Base-by-base conservation (phyloP, 1,140 invertebrate species). In the Phortica variegata region DNA sequence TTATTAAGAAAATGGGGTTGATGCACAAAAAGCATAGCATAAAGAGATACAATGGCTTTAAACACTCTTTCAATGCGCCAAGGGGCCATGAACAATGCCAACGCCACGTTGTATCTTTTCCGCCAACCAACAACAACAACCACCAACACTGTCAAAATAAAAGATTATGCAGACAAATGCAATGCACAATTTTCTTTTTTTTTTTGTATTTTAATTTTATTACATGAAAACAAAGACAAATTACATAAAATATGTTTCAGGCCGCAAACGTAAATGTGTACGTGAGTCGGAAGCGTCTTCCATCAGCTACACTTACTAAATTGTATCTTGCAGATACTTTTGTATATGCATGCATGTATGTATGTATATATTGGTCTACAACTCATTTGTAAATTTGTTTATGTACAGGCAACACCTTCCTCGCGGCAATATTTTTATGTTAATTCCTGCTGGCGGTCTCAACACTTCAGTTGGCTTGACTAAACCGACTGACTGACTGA, bases 161-260 rank as follows among this genome's bases (percentile, higher is more conserved):
- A 43, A 49, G 47, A 43, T 49, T 49, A 43, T 26, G 31, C 34
- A 19, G 20, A 55, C 23, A 20, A 46, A 36, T 55, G 52, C 54
- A 49, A 60, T 68, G 62, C 60, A 63, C 57, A 58, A 60, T 68
- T 71, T 69, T 58, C 18, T 36, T 31, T 44, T 37, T 46, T 17
- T 17, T 34, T 39, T 46, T 36, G 19, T 18, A 69, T 61, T 65
- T 69, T 60, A 59, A 53, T 69, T 69, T 70, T 66, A 70, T 70
- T 70, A 71, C 66, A 70, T 49, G 66, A 61, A 44, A 61, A 70
- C 63, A 66, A 70, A 70, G 65, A 70, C 65, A 70, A 70, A 70
- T 70, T 70, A 70, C 65, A 66, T 70, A 60, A 70, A 70, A 70
- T 70, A 70, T 69, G 61, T 54, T 26, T 10, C 23, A 26, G 23